Evolutionary conservation across 2,113 vertebrate species (phyloP), one percentile per base, ranked within the genome.

Genomic region (Butorides virescens): DNA sequence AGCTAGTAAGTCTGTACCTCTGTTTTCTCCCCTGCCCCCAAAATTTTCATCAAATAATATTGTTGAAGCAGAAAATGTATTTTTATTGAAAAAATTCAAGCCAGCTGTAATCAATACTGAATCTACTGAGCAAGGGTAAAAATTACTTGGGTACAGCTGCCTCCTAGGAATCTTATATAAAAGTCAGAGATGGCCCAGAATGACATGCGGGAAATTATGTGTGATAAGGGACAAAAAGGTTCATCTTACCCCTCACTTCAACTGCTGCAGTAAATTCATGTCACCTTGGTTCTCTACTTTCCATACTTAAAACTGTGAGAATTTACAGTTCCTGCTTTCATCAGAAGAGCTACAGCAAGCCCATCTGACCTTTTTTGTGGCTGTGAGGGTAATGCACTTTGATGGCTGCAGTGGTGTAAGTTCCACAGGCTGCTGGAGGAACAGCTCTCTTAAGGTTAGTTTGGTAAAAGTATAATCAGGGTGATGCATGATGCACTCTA

Each of bases 351-450:
- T 39, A 3, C 53, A 70, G 72, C 63, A 37, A 88, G 58, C 46
- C 61, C 22, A 5, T 39, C 44, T 92, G 90, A 75, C 72, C 72
- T 47, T 78, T 55, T 34, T 23, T 19, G 20, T 83, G 73, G 65
- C 70, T 9, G 32, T 32, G 58, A 85, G 73, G 72, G 11, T 92
- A 66, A 82, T 13, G 59, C 15, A 2, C 10, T 50, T n/a, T 50
- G 90, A 82, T 0, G 0, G 74, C 70, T 80, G 71, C 86, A 80
- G 82, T 0, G 0, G 22, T 47, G 5, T 5, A 25, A 29, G 55
- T 77, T 85, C 82, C 44, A 29, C 34, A 4, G 76, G 42, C 47
- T 74, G 92, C 53, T 18, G 67, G 8, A 72, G 66, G 78, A 92
- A 23, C 96, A 84, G 52, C 39, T 68, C 65, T 86, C 65, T 36